Evolutionary conservation across 2,888 invertebrate species (phyloP).

Genomic region (Cinara cedri): DNA sequence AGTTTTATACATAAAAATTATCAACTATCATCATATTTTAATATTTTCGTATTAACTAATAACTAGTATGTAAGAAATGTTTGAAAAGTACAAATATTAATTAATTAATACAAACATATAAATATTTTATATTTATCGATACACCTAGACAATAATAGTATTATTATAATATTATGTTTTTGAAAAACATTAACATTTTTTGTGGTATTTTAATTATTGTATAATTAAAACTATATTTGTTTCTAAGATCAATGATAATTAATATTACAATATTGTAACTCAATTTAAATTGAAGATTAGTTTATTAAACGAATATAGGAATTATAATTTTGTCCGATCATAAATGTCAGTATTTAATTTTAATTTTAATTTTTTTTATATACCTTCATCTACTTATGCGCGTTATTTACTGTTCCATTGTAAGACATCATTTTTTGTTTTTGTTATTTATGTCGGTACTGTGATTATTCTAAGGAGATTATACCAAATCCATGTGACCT

Average conservation of each 20-base stretch:
- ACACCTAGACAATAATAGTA: background rate
- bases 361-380: background rate
- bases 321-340: conserved; percentile 9
- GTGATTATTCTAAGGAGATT: conserved; percentile 24
- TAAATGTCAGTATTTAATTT: conserved; percentile 35
- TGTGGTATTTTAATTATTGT: conserved; percentile 15
- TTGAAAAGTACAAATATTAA: conserved; percentile 40
- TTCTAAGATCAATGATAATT: background rate
- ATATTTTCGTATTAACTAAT: conserved; percentile 12
- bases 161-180: conserved; percentile 3
- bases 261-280: background rate
- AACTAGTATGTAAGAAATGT: background rate
- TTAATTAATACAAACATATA: no score
- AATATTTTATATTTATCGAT: no score
- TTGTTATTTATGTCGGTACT: conserved; percentile 18
- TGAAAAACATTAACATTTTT: background rate
- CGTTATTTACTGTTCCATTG: conserved; percentile 1
- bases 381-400: background rate
- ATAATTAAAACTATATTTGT: background rate
- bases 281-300: no score
- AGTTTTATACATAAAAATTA: background rate
- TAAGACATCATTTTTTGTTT: conserved; percentile 11
- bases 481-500: conserved; percentile 38
- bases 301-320: background rate
- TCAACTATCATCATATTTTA: background rate